phyloP scores from a whole-genome alignment of 1,140 invertebrate species.

The Thaumatotibia leucotreta region DNA sequence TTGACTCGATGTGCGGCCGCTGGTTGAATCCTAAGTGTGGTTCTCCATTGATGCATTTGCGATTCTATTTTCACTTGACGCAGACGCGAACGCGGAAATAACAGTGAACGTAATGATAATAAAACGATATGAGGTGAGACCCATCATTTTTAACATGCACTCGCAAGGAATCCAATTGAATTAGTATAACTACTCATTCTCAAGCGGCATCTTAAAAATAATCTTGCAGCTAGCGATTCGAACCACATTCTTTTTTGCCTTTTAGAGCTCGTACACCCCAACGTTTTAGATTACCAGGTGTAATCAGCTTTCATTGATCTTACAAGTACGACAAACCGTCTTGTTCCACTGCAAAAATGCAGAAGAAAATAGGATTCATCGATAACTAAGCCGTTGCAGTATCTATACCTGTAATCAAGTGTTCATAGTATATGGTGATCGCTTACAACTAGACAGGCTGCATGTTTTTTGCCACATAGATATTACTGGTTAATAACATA shows the following conservation, averaged over 20 bases:
- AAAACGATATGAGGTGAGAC: slow-evolving; percentile 11
- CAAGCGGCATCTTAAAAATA: neutral
- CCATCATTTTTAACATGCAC: slow-evolving; percentile 1
- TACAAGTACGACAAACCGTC: no score
- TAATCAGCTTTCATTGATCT: no score
- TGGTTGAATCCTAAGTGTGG: slow-evolving; percentile 71
- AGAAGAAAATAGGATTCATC: no score
- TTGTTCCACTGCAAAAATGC: no score
- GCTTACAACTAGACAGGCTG: no score
- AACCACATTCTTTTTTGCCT: neutral
- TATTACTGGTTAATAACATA: no score
- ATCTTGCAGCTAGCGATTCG: neutral
- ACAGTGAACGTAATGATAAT: slow-evolving; percentile 5
- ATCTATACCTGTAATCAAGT: no score
- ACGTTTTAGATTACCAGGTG: no score
- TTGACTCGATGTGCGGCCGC: slow-evolving; percentile 66
- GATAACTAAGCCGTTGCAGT: no score
- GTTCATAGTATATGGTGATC: no score
- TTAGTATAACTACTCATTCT: neutral
- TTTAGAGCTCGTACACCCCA: neutral
- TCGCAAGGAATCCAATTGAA: neutral
- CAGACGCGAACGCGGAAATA: slow-evolving; percentile 19
- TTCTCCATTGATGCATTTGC: slow-evolving; percentile 51
- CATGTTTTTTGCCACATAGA: no score
- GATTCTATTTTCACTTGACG: slow-evolving; percentile 59